Evolutionary conservation across 2,113 vertebrate genomes (phyloP), one percentile per base, ranked within the genome.

Genomic region (Anhinga anhinga): DNA sequence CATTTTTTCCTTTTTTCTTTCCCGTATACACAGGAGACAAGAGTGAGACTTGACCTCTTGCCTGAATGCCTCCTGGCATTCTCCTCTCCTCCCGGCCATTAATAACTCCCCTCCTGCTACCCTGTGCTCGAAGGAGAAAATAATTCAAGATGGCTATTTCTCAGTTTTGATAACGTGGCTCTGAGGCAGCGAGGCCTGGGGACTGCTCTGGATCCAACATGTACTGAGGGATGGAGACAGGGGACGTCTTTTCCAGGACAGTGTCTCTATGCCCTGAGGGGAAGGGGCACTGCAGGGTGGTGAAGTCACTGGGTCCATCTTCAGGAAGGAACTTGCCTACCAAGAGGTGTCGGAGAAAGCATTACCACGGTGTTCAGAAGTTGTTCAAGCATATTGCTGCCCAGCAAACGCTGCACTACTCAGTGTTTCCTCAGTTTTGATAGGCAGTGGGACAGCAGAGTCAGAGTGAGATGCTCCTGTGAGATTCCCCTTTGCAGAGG

Each of bases 1-100:
- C 2, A 29, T 59, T 62, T 79, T 77, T 65, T 19, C 5, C 15
- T 32, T 69, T 45, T 82, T 61, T n/a, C 3, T 71, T 90, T 86
- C 49, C 16, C 5, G 78, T 78, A 27, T 59, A 59, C 36, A 22
- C 38, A 36, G 18, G 21, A 95, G 55, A 25, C 38, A 94, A 85
- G 29, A 66, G 14, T 0, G 1, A 82, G 38, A 55, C 53, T 56
- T 0, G 0, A 8, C 21, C 16, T 91, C 47, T 86, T 87, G 62
- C 38, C 42, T 80, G 50, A 73, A 40, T 45, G 42, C 66, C 74
- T 90, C 38, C 23, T 71, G 81, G 44, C 42, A 52, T 66, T 76
- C 14, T 0, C 4, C 15, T 92, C 40, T 9, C 7, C 50, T 70
- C 45, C 36, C 55, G 79, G 40, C 14, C 56, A 53, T 50, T 65